These are phyloP conservation scores for Agriopis leucophaearia DNA, from an alignment of 2,888 invertebrate species.

Conservation along the genomic window DNA sequence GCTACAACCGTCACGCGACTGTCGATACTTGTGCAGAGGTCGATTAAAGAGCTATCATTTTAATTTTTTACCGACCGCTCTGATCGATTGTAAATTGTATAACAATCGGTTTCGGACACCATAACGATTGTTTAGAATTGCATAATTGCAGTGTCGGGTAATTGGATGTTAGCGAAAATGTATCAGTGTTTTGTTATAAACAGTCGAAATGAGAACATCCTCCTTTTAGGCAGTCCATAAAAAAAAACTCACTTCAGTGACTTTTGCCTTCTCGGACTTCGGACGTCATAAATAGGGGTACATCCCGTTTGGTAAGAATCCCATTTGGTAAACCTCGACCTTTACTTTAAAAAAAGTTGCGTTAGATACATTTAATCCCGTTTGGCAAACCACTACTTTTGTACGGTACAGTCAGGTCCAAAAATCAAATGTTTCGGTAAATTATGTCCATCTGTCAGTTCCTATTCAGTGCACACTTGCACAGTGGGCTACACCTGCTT, in stretches of 20 bases:
- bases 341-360: too few relatives aligned
- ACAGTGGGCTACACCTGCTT: slow-evolving; percentile 23
- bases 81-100: slow-evolving; percentile 42
- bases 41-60: slow-evolving; percentile 36
- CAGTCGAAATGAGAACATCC: too few relatives aligned
- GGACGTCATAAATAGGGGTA: too few relatives aligned
- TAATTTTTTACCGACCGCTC: slow-evolving; percentile 35
- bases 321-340: too few relatives aligned
- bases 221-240: too few relatives aligned
- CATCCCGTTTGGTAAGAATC: too few relatives aligned
- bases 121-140: slow-evolving; percentile 31
- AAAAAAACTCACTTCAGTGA: too few relatives aligned
- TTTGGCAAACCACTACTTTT: too few relatives aligned
- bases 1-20: slow-evolving; percentile 7
- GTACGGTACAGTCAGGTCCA: too few relatives aligned
- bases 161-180: slow-evolving; percentile 13
- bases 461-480: neutral
- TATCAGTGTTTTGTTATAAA: neutral
- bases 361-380: too few relatives aligned
- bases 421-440: neutral
- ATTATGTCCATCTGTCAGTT: neutral
- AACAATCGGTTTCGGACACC: slow-evolving; percentile 34
- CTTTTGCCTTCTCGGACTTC: too few relatives aligned
- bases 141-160: slow-evolving; percentile 23
- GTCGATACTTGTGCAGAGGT: neutral